phyloP scores from a whole-genome alignment of 1,140 invertebrate species.

The Teleopsis dalmanni region DNA sequence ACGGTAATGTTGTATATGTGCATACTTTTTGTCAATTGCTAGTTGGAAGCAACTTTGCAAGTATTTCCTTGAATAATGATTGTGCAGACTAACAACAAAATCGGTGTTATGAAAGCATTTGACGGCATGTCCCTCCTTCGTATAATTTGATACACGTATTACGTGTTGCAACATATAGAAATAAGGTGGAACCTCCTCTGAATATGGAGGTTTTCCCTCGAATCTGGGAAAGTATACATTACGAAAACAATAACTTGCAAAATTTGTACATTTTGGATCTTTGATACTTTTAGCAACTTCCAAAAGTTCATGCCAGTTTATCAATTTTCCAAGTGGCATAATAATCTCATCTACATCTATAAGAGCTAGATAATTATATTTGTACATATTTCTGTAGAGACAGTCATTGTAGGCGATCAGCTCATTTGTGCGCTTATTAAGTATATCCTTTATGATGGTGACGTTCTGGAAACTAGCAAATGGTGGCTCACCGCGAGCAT shows the following conservation, averaged over 20 bases:
- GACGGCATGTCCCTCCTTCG: not conserved
- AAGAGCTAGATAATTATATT: conserved; percentile 67
- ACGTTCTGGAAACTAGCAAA: conserved; percentile 61
- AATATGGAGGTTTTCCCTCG: not conserved
- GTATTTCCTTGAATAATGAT: not conserved
- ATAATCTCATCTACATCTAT: conserved; percentile 74
- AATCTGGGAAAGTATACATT: not conserved
- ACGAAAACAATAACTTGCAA: not conserved
- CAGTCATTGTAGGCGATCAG: conserved; percentile 80
- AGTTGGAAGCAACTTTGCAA: too few relatives aligned
- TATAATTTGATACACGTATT: not conserved
- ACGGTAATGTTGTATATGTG: too few relatives aligned
- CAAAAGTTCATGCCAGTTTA: conserved; percentile 46
- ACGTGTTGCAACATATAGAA: not conserved
- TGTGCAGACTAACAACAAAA: not conserved
- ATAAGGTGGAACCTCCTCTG: not conserved
- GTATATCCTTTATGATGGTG: conserved; percentile 59
- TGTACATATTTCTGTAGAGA: conserved; percentile 68
- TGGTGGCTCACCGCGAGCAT: conserved; percentile 57
- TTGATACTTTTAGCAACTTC: not conserved
- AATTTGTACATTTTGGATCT: not conserved
- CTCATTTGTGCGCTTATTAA: conserved; percentile 58
- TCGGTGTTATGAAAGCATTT: not conserved
- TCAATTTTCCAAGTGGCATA: conserved; percentile 45
- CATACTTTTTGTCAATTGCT: too few relatives aligned